These are phyloP conservation scores for Rafetus swinhoei DNA, from an alignment of 2,113 vertebrate genomes.

Conservation along the genomic window DNA sequence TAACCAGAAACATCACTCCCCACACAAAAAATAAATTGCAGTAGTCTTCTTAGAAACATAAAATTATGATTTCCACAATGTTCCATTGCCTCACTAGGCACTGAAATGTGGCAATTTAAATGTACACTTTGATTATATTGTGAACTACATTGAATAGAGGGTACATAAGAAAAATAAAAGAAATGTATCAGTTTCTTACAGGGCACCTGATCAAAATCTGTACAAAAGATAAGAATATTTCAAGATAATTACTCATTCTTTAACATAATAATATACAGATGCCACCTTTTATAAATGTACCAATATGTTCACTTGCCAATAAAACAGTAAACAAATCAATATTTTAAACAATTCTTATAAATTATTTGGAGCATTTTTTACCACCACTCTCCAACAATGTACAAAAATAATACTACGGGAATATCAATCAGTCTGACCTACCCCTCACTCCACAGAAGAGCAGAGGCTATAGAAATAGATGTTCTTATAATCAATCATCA, in stretches of 20 bases:
- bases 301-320: conserved; percentile 75
- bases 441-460: conserved; percentile 76
- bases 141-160: conserved; percentile 53
- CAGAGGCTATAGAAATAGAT: conserved; percentile 58
- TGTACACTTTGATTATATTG: conserved; percentile 31
- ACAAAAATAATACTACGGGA: conserved; percentile 92
- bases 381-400: conserved; percentile 83
- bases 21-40: conserved; percentile 15
- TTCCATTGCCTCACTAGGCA: conserved; percentile 29
- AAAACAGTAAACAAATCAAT: conserved; percentile 84
- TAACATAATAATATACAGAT: conserved; percentile 75
- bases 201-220: conserved; percentile 75
- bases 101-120: conserved; percentile 22
- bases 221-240: conserved; percentile 76
- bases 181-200: conserved; percentile 59
- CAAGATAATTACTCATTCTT: conserved; percentile 75
- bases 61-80: conserved; percentile 17
- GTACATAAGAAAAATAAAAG: conserved; percentile 70
- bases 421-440: conserved; percentile 78
- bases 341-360: conserved; percentile 81
- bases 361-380: conserved; percentile 80
- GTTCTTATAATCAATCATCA: conserved; percentile 83
- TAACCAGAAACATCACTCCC: conserved; percentile 22
- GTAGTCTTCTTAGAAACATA: background rate
- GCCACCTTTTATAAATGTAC: conserved; percentile 76